Conservation (phyloP, 92 coral and sea anemone genomes). For the Actinostola sp. region DNA sequence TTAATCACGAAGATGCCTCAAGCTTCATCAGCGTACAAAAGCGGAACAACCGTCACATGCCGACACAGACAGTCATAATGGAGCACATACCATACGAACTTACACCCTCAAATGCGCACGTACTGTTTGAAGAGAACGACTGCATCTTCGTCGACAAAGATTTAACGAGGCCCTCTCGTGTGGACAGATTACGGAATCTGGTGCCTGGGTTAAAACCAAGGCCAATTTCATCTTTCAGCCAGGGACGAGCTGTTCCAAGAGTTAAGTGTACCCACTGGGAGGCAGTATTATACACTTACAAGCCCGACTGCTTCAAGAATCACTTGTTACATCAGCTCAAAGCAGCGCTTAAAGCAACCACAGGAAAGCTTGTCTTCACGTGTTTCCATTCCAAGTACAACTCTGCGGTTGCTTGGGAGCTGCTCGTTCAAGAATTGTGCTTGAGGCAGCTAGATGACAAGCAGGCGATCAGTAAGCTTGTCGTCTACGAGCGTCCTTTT, state of each 20-base stretch:
- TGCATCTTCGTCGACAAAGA: not conserved
- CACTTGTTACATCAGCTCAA: constrained; percentile 37
- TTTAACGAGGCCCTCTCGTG: not conserved
- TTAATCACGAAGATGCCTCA: not conserved
- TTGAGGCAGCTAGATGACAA: constrained; percentile 17
- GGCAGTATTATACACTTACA: constrained; percentile 8
- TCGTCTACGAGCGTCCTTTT: constrained; percentile 16
- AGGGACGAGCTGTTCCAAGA: constrained; percentile 31
- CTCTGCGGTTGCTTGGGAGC: constrained; percentile 2
- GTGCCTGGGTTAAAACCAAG: constrained; percentile 6
- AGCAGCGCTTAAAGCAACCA: constrained; percentile 28
- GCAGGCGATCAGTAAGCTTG: not conserved
- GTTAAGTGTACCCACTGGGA: constrained; percentile 39
- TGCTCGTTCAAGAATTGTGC: constrained; percentile 13
- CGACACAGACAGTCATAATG: constrained; percentile 4
- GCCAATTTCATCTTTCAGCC: constrained; percentile 32
- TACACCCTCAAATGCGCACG: not conserved
- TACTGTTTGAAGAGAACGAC: constrained; percentile 15
- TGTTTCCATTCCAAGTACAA: constrained; percentile 14
- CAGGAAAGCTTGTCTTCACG: constrained; percentile 32
- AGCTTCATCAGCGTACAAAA: not conserved
- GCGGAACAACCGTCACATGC: not conserved
- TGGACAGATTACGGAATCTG: not conserved
- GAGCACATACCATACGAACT: not conserved
- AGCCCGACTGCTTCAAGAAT: constrained; percentile 2